These are phyloP conservation scores for Strigamia maritima DNA, from an alignment of 2,888 invertebrate genomes.

Conservation along the genomic window DNA sequence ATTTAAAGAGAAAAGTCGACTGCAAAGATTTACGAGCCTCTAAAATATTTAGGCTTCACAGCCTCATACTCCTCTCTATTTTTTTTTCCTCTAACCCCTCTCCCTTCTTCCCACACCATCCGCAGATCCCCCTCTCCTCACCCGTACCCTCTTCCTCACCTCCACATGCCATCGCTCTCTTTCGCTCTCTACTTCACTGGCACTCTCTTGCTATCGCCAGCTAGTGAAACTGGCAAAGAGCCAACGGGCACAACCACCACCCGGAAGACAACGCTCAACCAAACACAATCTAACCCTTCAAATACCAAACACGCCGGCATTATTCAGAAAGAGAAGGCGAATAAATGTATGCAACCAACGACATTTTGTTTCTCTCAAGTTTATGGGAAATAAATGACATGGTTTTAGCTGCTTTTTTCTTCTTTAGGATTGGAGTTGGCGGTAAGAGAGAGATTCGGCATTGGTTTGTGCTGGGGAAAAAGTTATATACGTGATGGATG, in stretches of 20 bases:
- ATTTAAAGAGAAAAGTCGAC: background rate
- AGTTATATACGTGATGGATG: too few species aligned
- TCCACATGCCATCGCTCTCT: background rate
- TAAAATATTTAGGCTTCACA: background rate
- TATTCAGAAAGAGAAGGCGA: background rate
- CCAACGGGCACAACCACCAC: background rate
- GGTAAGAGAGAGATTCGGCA: too few species aligned
- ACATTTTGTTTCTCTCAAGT: background rate
- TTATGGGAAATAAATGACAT: background rate
- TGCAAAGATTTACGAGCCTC: slow-evolving; percentile 4
- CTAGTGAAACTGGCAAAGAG: background rate
- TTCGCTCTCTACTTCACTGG: background rate
- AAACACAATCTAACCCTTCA: slow-evolving; percentile 4
- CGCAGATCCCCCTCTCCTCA: background rate
- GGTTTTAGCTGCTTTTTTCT: too few species aligned
- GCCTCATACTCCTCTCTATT: background rate
- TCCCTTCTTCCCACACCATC: background rate
- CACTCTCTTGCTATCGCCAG: background rate
- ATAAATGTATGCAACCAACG: background rate
- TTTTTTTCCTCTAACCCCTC: background rate
- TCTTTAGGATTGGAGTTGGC: too few species aligned
- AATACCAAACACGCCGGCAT: background rate
- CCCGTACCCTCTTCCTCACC: background rate
- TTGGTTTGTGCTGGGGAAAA: too few species aligned
- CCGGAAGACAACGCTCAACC: slow-evolving; percentile 4